Evolutionary conservation across 2,888 invertebrate genomes (phyloP).

Genomic region (Melipona bicolor): DNA sequence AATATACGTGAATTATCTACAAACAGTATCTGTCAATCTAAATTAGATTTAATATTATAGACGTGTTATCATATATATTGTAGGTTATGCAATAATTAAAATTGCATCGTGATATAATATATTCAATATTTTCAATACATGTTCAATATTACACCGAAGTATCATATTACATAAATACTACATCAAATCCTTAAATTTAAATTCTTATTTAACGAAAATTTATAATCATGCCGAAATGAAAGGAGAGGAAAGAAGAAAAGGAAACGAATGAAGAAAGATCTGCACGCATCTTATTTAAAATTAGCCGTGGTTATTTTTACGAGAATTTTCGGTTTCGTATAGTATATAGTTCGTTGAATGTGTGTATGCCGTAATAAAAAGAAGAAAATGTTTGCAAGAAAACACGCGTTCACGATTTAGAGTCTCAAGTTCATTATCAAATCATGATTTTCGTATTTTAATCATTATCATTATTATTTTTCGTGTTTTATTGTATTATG

Average conservation of each 20-base stretch:
- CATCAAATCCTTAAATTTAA: background rate
- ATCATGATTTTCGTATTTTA: background rate
- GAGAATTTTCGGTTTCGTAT: conserved; percentile 4
- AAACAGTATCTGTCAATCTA: no score
- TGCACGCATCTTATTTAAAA: conserved; percentile 5
- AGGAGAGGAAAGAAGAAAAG: background rate
- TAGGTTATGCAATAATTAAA: conserved; percentile 8
- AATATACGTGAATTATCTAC: no score
- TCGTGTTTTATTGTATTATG: background rate
- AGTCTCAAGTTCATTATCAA: conserved; percentile 2
- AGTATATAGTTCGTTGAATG: conserved; percentile 1
- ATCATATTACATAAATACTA: background rate
- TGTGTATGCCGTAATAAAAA: background rate
- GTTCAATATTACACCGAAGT: background rate
- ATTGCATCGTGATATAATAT: background rate
- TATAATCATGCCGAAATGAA: background rate
- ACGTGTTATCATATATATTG: background rate
- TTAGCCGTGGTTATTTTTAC: conserved; percentile 47
- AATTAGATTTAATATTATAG: no score
- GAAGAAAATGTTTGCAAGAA: conserved; percentile 1
- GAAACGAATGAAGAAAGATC: background rate
- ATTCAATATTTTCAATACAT: background rate
- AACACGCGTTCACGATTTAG: conserved; percentile 35
- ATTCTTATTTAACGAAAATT: background rate
- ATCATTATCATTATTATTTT: background rate